phyloP scores from a whole-genome alignment of 2,113 vertebrate species.

The Seriola quinqueradiata region DNA sequence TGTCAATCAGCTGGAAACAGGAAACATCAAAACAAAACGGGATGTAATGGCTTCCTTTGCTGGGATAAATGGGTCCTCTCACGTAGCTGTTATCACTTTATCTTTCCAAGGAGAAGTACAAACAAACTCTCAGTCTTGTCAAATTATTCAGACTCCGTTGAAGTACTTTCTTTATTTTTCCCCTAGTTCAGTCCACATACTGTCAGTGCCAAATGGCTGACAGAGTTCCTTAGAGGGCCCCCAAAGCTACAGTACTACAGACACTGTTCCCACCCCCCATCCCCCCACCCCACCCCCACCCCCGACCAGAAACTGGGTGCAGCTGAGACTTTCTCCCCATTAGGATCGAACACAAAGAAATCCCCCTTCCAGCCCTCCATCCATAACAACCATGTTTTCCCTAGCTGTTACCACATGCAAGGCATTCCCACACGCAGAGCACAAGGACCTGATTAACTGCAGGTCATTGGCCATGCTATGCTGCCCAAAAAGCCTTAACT shows the following conservation, averaged over 20 bases:
- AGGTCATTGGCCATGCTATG: conserved; percentile 67
- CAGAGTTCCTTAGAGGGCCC: conserved; percentile 45
- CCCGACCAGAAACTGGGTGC: conserved; percentile 29
- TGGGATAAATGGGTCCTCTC: conserved; percentile 29
- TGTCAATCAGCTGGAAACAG: too few relatives aligned
- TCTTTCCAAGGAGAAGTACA: conserved; percentile 22
- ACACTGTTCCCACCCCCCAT: conserved; percentile 31
- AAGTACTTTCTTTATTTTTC: conserved; percentile 28
- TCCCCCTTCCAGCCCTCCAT: conserved; percentile 38
- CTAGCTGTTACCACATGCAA: conserved; percentile 70
- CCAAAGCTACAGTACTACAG: conserved; percentile 49
- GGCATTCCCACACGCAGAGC: conserved; percentile 67
- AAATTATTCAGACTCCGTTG: conserved; percentile 28
- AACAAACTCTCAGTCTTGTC: conserved; percentile 42
- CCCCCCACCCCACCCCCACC: conserved; percentile 1
- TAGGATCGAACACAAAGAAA: conserved; percentile 69
- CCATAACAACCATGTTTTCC: conserved; percentile 71
- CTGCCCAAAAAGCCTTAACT: conserved; percentile 48
- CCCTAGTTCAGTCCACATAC: conserved; percentile 2
- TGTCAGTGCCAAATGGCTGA: conserved; percentile 52
- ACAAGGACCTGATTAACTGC: conserved; percentile 72
- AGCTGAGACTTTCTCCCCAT: conserved; percentile 50
- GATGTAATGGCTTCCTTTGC: neutral
- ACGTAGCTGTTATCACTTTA: conserved; percentile 11
- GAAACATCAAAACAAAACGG: too few relatives aligned